Evolutionary conservation across 2,888 invertebrate species (phyloP), one percentile per base, ranked within the genome.

Genomic region (Drosophila phalerata): DNA sequence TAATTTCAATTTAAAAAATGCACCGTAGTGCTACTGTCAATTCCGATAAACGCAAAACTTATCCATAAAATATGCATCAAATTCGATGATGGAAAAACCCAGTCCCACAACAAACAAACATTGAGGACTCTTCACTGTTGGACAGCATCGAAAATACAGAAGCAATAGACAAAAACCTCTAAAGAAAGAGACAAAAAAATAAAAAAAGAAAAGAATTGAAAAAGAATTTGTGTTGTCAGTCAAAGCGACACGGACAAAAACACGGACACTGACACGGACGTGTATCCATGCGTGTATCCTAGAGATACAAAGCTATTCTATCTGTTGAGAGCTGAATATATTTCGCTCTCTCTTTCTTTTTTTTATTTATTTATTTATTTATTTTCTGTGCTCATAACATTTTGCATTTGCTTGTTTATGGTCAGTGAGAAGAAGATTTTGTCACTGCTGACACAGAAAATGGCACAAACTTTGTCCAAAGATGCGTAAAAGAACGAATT

Each of bases 11-110:
- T 72, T 70, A 62, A 52, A 63, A 53, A 53, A 62, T 42, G 13
- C 25, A 43, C 10, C 4, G 3, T 8, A 67, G 61, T 40, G 70
- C 60, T 67, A 62, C 34, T 60, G 63, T 69, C 70, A 52, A 68
- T 82, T 57, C 48, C 52, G 28, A 56, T 69, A 61, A 58, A 69
- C 53, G 40, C 51, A 73, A 77, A 76, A 73, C 66, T 77, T 69
- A 40, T 47, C 43, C 78, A 81, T 79, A 64, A 79, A 79, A 74
- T 74, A 81, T 78, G 78, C 74, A 81, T 71, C 67, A 71, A 78
- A 79, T 81, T 79, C 69, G 66, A 43, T 69, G 71, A 81, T 77
- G 69, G 63, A 43, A 69, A 69, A 68, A 45, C 55, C 52, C 30
- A 77, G 19, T 15, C 17, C 49, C 56, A 66, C 48, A 64, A 55